phyloP scores from a whole-genome alignment of 2,888 invertebrate genomes.

The Linnaemya vulpina region DNA sequence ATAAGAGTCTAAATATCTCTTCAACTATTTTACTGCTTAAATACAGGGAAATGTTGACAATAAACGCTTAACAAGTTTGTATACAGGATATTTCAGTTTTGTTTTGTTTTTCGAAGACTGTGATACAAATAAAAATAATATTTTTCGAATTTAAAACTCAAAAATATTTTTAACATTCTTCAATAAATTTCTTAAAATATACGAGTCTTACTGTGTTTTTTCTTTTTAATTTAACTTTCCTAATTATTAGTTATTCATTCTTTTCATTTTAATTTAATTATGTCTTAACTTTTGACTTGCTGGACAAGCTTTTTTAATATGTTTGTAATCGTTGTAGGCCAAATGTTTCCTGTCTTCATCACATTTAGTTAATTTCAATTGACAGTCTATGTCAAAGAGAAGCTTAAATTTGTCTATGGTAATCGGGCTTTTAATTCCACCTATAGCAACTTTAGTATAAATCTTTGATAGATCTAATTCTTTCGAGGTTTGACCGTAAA shows the following conservation, averaged over 20 bases:
- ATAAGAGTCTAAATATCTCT: neutral
- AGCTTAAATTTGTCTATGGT: constrained; percentile 75
- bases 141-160: neutral
- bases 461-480: constrained; percentile 75
- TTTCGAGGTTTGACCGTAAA: constrained; percentile 73
- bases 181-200: constrained; percentile 24
- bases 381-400: constrained; percentile 75
- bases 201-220: neutral
- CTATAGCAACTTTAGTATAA: constrained; percentile 76
- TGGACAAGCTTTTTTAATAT: constrained; percentile 74
- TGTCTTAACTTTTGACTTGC: constrained; percentile 74
- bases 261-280: constrained; percentile 47
- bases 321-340: constrained; percentile 63
- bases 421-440: constrained; percentile 74
- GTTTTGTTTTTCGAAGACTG: neutral
- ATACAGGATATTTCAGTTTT: constrained; percentile 6
- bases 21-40: neutral
- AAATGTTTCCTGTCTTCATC: constrained; percentile 45
- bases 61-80: constrained; percentile 25
- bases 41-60: neutral
- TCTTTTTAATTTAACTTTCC: constrained; percentile 28
- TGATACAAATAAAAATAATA: neutral
- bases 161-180: constrained; percentile 16
- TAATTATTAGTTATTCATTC: neutral
- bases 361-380: constrained; percentile 72